Evolutionary conservation across 2,113 vertebrate genomes (phyloP), one percentile per base, ranked within the genome.

Genomic region (Corythaeola cristata): DNA sequence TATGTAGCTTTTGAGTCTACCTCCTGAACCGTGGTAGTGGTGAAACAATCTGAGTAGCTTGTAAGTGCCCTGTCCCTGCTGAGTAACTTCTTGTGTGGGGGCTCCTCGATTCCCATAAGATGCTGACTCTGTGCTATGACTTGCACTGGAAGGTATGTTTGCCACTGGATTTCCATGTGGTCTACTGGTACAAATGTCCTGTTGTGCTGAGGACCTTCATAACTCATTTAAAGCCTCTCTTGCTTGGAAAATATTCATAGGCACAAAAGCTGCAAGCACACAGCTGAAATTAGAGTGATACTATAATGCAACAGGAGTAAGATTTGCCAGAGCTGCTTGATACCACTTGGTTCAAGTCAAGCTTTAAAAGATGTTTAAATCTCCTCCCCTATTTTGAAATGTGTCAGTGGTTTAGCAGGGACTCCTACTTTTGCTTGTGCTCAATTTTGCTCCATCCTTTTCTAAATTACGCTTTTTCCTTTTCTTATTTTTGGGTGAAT

Each of bases 1-100:
- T 53, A 12, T 0, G 0, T 1, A 26, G 33, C 27, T 64, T 76
- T 88, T 47, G 47, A 59, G 47, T 56, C 44, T 33, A 15, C 4
- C 1, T 3, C 8, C 9, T 75, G 47, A 37, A 41, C 24, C 12
- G 24, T 0, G 0, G 18, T 47, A 27, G 9, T 33, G 22, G 45
- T 60, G 49, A 73, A 90, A 52, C 19, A 32, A 16, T 49, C 19
- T 0, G 6, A 83, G 50, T 5, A 15, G 16, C 11, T 56, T 44
- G 8, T 26, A 55, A 55, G 5, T 41, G n/a, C 44, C 50, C 30
- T 49, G 44, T 33, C 24, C 26, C 35, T 56, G n/a, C 37, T 3
- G 6, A 30, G 26, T 32, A 35, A 33, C 20, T 50, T 77, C 37
- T 20, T n/a, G 26, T 35, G 44, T 0, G 0, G 30, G 52, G 35